These are phyloP conservation scores for Pelodytes ibericus DNA, from an alignment of 2,797 vertebrate genomes.

Conservation along the genomic window DNA sequence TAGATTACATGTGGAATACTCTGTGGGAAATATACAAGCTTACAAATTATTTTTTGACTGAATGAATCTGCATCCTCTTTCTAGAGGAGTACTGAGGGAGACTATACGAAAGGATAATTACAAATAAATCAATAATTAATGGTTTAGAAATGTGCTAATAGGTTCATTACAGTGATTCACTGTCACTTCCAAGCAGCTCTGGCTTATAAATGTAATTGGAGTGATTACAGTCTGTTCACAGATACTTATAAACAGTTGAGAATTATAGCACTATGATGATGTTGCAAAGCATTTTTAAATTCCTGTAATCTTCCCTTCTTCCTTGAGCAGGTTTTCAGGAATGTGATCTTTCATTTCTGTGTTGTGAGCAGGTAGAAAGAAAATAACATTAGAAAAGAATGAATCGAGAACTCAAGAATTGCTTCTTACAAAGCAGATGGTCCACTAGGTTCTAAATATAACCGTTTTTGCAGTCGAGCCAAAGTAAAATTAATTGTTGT, in stretches of 20 bases:
- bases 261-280: conserved; percentile 26
- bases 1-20: conserved; percentile 29
- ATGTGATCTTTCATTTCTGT: background rate
- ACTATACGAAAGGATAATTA: conserved; percentile 59
- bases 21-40: conserved; percentile 41
- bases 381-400: too few species aligned
- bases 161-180: conserved; percentile 61
- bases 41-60: conserved; percentile 51
- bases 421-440: too few species aligned
- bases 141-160: conserved; percentile 62
- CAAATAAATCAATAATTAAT: conserved; percentile 68
- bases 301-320: conserved; percentile 25
- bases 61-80: conserved; percentile 56
- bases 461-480: too few species aligned
- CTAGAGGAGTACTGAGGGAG: conserved; percentile 44
- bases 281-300: conserved; percentile 43
- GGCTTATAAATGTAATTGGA: conserved; percentile 58
- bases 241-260: conserved; percentile 53
- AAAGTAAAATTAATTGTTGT: too few species aligned
- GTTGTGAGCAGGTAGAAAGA: conserved; percentile 1
- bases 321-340: conserved; percentile 8
- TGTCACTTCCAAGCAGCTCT: conserved; percentile 45
- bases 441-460: too few species aligned
- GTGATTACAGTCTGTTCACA: conserved; percentile 50
- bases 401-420: too few species aligned